Evolutionary conservation across 2,797 vertebrate species (phyloP).

Genomic region (Tangara arthus): DNA sequence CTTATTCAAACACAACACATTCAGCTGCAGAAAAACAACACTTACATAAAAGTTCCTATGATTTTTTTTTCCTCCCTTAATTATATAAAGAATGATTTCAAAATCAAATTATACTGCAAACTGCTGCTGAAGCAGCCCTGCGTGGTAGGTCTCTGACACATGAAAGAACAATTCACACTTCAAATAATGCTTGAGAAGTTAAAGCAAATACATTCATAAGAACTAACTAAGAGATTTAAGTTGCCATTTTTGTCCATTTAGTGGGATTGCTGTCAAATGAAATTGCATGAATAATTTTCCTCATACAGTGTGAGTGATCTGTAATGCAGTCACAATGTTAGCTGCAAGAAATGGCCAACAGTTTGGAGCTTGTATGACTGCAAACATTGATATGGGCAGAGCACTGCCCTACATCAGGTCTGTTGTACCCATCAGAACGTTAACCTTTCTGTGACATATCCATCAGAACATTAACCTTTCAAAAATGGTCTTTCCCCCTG

Average conservation of each 20-base stretch:
- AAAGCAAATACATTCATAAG: background rate
- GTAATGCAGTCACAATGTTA: background rate
- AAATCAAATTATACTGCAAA: background rate
- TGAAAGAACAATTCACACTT: background rate
- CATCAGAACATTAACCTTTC: background rate
- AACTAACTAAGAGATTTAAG: background rate
- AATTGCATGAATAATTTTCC: background rate
- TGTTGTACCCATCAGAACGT: fast-evolving
- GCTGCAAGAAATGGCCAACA: background rate
- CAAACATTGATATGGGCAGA: background rate
- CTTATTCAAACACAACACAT: background rate
- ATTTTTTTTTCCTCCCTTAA: background rate
- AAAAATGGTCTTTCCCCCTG: background rate
- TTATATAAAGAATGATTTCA: background rate
- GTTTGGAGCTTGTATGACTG: background rate
- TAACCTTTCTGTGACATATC: background rate
- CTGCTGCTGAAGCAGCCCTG: background rate
- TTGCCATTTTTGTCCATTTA: background rate
- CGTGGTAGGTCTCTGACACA: background rate
- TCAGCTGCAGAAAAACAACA: background rate
- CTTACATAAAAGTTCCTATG: background rate
- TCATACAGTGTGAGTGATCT: background rate
- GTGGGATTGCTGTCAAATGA: background rate
- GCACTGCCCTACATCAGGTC: background rate
- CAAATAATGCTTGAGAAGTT: background rate